A percentile compares a stretch with the other conserved stretches of the same genome.
phyloP scores from a whole-genome alignment of 2,113 vertebrate species.

The Enhydra lutris region DNA sequence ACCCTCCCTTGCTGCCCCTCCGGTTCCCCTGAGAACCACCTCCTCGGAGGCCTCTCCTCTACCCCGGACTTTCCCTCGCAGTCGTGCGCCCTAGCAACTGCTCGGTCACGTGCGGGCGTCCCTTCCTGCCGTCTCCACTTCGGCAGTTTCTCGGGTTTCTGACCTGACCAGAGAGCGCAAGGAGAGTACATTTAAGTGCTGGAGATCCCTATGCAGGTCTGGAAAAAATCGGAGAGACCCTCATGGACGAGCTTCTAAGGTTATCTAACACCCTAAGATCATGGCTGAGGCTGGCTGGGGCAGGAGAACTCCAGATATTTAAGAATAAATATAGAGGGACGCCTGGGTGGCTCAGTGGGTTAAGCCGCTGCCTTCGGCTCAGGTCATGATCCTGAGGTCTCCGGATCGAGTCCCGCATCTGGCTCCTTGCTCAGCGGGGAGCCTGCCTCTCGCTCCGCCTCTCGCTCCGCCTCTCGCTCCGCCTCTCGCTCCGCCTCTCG shows the following conservation, averaged over 20 bases:
- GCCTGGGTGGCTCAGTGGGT: too few relatives aligned
- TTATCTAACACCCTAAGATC: background rate
- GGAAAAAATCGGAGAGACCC: too few relatives aligned
- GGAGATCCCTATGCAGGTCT: background rate
- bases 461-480: too few relatives aligned
- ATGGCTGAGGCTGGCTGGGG: too few relatives aligned
- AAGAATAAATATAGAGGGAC: background rate
- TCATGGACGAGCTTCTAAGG: background rate
- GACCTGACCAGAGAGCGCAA: background rate
- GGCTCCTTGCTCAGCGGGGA: too few relatives aligned
- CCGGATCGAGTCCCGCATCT: too few relatives aligned
- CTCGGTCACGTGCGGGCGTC: accelerated
- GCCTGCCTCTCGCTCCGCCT: too few relatives aligned
- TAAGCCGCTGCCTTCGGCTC: too few relatives aligned
- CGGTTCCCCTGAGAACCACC: background rate
- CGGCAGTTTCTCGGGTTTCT: background rate
- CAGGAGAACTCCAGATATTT: background rate
- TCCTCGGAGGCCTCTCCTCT: background rate
- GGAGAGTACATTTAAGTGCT: background rate
- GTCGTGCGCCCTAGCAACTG: accelerated
- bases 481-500: too few relatives aligned
- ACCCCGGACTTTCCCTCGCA: background rate
- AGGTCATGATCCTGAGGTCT: too few relatives aligned
- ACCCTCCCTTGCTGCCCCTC: background rate
- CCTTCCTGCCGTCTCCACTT: accelerated